Evolutionary conservation across 2,113 vertebrate genomes (phyloP).

Genomic region (Brienomyrus brachyistius): DNA sequence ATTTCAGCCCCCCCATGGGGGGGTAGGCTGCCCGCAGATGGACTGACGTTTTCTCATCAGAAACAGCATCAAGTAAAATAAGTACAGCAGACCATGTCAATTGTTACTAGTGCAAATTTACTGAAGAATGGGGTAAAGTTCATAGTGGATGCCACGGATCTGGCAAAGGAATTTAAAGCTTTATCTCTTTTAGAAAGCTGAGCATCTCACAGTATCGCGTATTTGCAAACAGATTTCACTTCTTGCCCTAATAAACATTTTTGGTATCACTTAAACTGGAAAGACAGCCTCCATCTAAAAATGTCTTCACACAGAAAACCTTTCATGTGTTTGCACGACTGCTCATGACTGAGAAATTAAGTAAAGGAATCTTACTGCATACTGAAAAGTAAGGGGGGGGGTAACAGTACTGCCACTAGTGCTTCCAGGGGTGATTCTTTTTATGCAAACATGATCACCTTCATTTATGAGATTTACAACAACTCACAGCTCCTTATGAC

Average conservation of each 20-base stretch:
- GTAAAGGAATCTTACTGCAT: neutral
- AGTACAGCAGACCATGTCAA: neutral
- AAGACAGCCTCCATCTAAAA: neutral
- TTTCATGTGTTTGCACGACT: neutral
- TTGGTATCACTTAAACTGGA: conserved; percentile 13
- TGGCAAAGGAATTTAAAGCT: neutral
- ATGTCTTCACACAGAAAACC: neutral
- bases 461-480: neutral
- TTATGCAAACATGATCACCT: neutral
- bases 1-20: neutral
- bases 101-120: neutral
- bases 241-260: conserved; percentile 6
- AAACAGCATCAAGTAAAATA: neutral
- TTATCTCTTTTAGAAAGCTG: neutral
- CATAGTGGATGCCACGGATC: neutral
- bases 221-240: neutral
- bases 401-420: neutral
- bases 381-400: neutral
- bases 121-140: neutral
- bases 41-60: neutral
- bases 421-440: neutral
- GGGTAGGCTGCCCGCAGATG: neutral
- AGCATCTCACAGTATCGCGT: neutral
- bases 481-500: neutral
- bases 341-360: neutral